These are phyloP conservation scores for Metalampra italica DNA, from an alignment of 2,888 invertebrate genomes.

Conservation along the genomic window DNA sequence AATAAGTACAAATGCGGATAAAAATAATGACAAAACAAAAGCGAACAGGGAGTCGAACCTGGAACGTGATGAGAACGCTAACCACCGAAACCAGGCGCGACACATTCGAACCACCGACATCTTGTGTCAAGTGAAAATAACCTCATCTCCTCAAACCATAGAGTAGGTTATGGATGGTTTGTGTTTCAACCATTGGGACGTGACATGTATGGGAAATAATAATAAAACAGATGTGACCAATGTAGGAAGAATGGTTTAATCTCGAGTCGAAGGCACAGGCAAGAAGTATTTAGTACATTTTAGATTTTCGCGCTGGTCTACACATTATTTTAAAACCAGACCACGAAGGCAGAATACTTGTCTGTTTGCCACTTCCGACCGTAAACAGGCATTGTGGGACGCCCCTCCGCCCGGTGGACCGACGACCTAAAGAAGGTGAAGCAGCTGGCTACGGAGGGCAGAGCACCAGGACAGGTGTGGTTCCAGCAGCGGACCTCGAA, in stretches of 20 bases:
- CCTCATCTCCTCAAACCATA: conserved; percentile 16
- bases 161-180: conserved; percentile 13
- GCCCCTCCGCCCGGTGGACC: too few relatives aligned
- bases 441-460: too few relatives aligned
- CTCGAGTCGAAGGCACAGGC: too few relatives aligned
- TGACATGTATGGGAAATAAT: conserved; percentile 51
- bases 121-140: conserved; percentile 24
- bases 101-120: conserved; percentile 33
- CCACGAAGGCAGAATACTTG: too few relatives aligned
- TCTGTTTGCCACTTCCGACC: too few relatives aligned
- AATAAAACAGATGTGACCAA: conserved; percentile 19
- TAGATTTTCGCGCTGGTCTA: too few relatives aligned
- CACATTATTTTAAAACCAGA: too few relatives aligned
- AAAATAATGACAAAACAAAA: conserved; percentile 61
- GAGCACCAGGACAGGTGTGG: too few relatives aligned
- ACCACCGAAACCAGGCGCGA: conserved; percentile 31
- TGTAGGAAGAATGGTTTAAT: not conserved
- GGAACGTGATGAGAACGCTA: conserved; percentile 61
- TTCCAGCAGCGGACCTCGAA: too few relatives aligned
- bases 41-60: conserved; percentile 53
- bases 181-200: conserved; percentile 46
- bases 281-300: too few relatives aligned
- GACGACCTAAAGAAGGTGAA: too few relatives aligned
- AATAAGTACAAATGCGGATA: conserved; percentile 65
- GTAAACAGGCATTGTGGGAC: too few relatives aligned